phyloP scores from a whole-genome alignment of 2,797 vertebrate species.

The Acanthurus tractus region DNA sequence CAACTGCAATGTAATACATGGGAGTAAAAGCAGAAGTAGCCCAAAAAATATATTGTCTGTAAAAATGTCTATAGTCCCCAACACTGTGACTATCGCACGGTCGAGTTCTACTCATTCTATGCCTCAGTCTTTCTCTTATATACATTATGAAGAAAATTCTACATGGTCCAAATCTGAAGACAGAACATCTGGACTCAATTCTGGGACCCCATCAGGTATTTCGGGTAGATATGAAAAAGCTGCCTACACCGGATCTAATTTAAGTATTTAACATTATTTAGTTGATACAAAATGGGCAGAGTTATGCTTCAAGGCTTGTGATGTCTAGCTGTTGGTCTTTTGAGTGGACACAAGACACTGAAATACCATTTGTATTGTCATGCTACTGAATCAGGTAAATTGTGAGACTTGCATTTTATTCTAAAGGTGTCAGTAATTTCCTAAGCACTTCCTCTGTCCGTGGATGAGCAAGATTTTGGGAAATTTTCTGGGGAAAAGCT shows the following conservation, averaged over 20 bases:
- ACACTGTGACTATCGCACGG: background rate
- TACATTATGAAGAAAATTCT: background rate
- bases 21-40: background rate
- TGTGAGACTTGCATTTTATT: slow-evolving; percentile 40
- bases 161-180: background rate
- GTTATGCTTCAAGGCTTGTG: slow-evolving; percentile 49
- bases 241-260: background rate
- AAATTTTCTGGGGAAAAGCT: background rate
- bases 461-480: slow-evolving; percentile 11
- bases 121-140: background rate
- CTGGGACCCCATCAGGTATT: background rate
- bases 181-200: background rate
- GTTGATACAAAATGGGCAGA: slow-evolving; percentile 26
- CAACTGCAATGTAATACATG: background rate
- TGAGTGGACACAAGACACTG: slow-evolving; percentile 29
- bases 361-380: slow-evolving; percentile 22
- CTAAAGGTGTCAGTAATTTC: slow-evolving; percentile 24
- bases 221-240: background rate
- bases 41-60: too few species aligned
- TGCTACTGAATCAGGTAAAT: slow-evolving; percentile 10
- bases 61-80: too few species aligned
- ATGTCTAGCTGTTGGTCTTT: slow-evolving; percentile 24
- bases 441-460: slow-evolving; percentile 28
- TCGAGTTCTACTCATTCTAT: background rate
- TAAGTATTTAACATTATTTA: background rate